Evolutionary conservation across 2,797 vertebrate genomes (phyloP).

Genomic region (Takifugu rubripes): DNA sequence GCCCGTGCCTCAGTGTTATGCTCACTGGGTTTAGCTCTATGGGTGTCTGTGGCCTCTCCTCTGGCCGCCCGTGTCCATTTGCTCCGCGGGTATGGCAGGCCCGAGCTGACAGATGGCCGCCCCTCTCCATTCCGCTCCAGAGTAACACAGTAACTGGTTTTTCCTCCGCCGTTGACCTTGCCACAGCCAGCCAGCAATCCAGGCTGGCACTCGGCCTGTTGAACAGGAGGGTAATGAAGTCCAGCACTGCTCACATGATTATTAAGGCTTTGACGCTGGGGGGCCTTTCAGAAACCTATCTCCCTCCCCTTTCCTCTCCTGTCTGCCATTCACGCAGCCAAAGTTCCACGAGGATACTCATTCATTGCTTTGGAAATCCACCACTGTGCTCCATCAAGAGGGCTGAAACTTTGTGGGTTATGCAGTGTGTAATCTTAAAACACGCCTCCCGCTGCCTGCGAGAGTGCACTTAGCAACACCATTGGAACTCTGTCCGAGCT

Average conservation of each 20-base stretch:
- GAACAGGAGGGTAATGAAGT: constrained; percentile 83
- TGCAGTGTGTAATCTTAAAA: constrained; percentile 38
- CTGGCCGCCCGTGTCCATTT: constrained; percentile 80
- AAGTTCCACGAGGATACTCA: constrained; percentile 72
- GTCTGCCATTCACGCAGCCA: constrained; percentile 65
- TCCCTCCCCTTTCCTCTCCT: constrained; percentile 62
- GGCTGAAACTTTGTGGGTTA: constrained; percentile 44
- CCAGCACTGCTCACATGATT: constrained; percentile 81
- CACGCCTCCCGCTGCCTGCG: constrained; percentile 34
- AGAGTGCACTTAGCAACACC: constrained; percentile 31
- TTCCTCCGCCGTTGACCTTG: constrained; percentile 84
- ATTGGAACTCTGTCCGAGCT: constrained; percentile 28
- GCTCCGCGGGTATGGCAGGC: constrained; percentile 80
- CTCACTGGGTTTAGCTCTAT: constrained; percentile 76
- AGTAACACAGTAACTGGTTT: constrained; percentile 84
- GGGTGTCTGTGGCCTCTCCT: constrained; percentile 78
- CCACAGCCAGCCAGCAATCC: constrained; percentile 80
- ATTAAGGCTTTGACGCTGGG: constrained; percentile 79
- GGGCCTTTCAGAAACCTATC: constrained; percentile 73
- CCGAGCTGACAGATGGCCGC: constrained; percentile 82
- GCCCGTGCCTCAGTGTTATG: constrained; percentile 70
- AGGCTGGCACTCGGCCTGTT: constrained; percentile 79
- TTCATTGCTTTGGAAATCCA: constrained; percentile 66
- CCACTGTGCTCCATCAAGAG: constrained; percentile 49
- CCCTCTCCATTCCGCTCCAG: constrained; percentile 79